A percentile compares a stretch with the other conserved stretches of the same genome.
Evolutionary conservation across 2,113 vertebrate species (phyloP).

Genomic region (Phasianus colchicus): DNA sequence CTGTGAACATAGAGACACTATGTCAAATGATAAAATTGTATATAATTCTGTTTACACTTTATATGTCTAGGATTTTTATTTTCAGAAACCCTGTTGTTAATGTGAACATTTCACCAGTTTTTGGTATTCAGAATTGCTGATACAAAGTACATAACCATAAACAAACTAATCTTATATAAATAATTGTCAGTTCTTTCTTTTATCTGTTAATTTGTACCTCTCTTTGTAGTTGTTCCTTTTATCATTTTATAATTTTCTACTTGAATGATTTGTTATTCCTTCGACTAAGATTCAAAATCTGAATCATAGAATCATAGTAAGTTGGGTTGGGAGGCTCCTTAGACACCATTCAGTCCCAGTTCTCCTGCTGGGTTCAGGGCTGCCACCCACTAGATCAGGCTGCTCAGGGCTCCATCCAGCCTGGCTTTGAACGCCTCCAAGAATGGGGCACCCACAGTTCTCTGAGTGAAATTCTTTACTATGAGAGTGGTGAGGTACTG

Average conservation of each 20-base stretch:
- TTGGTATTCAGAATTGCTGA: not conserved
- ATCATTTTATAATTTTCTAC: not conserved
- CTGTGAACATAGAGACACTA: not conserved
- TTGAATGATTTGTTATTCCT: conserved; percentile 30
- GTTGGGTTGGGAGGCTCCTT: not conserved
- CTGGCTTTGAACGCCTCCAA: not conserved
- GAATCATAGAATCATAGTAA: not conserved
- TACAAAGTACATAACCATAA: not conserved
- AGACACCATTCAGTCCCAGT: not conserved
- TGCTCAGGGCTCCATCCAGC: not conserved
- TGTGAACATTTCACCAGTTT: not conserved
- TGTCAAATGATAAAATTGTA: not conserved
- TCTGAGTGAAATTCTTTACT: not conserved
- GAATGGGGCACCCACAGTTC: not conserved
- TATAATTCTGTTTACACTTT: not conserved
- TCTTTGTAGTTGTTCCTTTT: not conserved
- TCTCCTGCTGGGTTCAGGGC: not conserved
- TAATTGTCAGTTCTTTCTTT: not conserved
- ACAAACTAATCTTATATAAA: not conserved
- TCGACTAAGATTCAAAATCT: conserved; percentile 29
- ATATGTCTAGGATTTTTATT: not conserved
- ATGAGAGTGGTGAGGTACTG: too few species aligned
- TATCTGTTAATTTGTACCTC: conserved; percentile 17
- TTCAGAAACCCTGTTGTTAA: not conserved
- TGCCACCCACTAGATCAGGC: not conserved